phyloP scores from a whole-genome alignment of 1,140 invertebrate genomes.

The Phthorimaea operculella region DNA sequence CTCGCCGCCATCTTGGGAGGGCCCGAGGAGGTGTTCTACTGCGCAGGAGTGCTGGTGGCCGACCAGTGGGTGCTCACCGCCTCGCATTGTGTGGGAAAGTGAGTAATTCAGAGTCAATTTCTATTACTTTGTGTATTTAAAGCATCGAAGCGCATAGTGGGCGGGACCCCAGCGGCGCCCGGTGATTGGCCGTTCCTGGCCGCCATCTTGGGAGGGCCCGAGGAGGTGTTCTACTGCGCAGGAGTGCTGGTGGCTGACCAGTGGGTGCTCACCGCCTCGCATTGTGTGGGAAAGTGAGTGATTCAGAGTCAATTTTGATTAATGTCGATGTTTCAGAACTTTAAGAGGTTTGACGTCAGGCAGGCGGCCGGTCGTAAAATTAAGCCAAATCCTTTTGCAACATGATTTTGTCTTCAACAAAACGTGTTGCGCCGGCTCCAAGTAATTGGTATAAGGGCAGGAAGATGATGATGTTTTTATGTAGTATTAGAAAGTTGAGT shows the following conservation, averaged over 20 bases:
- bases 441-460: too few species aligned
- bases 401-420: too few species aligned
- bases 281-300: constrained; percentile 91
- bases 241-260: constrained; percentile 88
- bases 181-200: constrained; percentile 92
- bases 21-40: constrained; percentile 87
- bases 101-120: too few species aligned
- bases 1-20: constrained; percentile 84
- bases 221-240: constrained; percentile 89
- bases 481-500: too few species aligned
- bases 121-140: too few species aligned
- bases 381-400: too few species aligned
- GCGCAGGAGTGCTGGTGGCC: constrained; percentile 88
- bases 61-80: constrained; percentile 93
- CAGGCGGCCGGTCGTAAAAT: too few species aligned
- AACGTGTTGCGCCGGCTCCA: too few species aligned
- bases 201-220: constrained; percentile 82
- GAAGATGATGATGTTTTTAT: too few species aligned
- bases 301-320: too few species aligned
- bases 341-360: too few species aligned
- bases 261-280: constrained; percentile 92
- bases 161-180: constrained; percentile 79
- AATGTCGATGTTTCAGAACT: too few species aligned
- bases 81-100: constrained; percentile 92
- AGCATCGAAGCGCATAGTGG: constrained; percentile 78